Percentiles rank a stretch among this genome's conserved stretches.
These are phyloP conservation scores for Corythoichthys intestinalis DNA, from an alignment of 2,113 vertebrate genomes.

Conservation along the genomic window DNA sequence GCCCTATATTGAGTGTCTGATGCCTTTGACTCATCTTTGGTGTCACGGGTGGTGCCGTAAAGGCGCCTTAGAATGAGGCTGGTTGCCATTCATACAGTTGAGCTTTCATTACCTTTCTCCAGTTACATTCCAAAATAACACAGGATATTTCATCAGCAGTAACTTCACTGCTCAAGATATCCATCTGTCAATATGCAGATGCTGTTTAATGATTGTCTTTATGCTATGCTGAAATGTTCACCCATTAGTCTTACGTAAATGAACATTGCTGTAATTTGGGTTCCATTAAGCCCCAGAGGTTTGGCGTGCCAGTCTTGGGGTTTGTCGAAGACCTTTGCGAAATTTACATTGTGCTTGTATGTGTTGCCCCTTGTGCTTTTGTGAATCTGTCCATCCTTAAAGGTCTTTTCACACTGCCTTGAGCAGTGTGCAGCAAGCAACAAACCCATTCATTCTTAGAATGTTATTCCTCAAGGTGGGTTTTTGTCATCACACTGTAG, in stretches of 20 bases:
- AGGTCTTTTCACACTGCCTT: no score
- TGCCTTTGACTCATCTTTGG: slow-evolving; percentile 70
- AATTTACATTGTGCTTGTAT: not conserved
- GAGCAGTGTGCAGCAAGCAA: no score
- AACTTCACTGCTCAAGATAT: slow-evolving; percentile 55
- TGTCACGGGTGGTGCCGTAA: slow-evolving; percentile 66
- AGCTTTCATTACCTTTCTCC: slow-evolving; percentile 64
- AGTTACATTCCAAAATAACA: slow-evolving; percentile 58
- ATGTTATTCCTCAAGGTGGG: no score
- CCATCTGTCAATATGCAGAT: slow-evolving; percentile 59
- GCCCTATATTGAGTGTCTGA: slow-evolving; percentile 64
- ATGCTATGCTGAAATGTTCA: slow-evolving; percentile 11
- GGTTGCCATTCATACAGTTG: slow-evolving; percentile 44
- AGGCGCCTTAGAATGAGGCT: slow-evolving; percentile 62
- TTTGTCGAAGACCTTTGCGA: no score
- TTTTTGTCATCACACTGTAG: no score
- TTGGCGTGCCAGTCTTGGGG: no score
- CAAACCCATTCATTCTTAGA: no score
- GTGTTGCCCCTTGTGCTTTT: not conserved
- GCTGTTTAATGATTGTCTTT: slow-evolving; percentile 41
- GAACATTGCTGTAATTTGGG: no score
- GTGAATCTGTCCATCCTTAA: no score
- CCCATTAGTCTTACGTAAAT: slow-evolving; percentile 12
- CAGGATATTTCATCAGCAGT: slow-evolving; percentile 58
- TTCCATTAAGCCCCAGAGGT: no score